Percentiles rank a stretch among this genome's conserved stretches.
phyloP scores from a whole-genome alignment of 2,888 invertebrate genomes.

The Volucella zonaria region DNA sequence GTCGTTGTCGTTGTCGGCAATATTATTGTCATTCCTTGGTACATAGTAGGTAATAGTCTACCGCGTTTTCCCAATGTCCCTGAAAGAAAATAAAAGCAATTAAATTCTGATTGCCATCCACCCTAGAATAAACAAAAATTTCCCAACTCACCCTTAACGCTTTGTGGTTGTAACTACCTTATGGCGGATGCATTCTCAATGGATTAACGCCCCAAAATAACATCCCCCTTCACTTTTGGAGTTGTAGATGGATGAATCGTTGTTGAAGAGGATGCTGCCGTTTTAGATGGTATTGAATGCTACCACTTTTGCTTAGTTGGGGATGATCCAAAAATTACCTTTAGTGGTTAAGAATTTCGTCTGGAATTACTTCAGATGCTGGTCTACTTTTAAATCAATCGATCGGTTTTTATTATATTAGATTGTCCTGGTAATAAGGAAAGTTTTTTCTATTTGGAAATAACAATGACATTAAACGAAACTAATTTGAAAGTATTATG shows the following conservation, averaged over 20 bases:
- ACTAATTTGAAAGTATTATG: too few species aligned
- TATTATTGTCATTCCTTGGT: too few species aligned
- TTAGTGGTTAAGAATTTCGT: too few species aligned
- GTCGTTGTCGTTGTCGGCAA: conserved; percentile 12
- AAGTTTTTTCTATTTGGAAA: too few species aligned
- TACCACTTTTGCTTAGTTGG: conserved; percentile 1
- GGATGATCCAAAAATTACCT: too few species aligned
- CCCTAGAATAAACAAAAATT: conserved; percentile 58
- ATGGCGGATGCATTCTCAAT: conserved; percentile 20
- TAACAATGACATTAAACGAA: too few species aligned
- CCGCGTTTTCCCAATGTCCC: conserved; percentile 55
- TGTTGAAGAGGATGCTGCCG: conserved; percentile 5
- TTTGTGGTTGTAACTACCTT: conserved; percentile 12
- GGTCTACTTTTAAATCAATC: too few species aligned
- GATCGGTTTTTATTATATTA: too few species aligned
- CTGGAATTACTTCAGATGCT: too few species aligned
- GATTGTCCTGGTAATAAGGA: too few species aligned
- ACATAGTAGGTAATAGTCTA: neutral
- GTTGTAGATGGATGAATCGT: conserved; percentile 18
- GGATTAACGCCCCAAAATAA: conserved; percentile 36
- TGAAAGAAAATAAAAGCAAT: conserved; percentile 79
- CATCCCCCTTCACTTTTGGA: neutral
- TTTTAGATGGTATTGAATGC: neutral
- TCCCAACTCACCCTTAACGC: neutral
- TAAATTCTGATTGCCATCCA: conserved; percentile 80